Evolutionary conservation across 2,113 vertebrate genomes (phyloP).

Genomic region (Arenaria interpres): DNA sequence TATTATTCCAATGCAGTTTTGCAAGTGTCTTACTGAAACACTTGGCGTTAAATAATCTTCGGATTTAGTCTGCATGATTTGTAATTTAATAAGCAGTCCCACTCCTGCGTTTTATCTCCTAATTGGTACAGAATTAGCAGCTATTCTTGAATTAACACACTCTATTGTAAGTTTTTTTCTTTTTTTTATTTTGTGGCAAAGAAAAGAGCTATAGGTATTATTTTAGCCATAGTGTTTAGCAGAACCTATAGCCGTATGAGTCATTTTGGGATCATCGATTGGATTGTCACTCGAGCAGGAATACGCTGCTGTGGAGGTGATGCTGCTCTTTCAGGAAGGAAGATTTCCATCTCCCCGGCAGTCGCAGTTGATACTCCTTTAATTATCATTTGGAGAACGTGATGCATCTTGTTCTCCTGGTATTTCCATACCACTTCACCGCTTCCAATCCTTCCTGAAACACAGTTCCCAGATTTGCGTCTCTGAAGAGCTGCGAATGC

Average conservation of each 20-base stretch:
- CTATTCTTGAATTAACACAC: neutral
- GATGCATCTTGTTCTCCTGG: neutral
- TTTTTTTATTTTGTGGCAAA: neutral
- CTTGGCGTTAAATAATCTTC: constrained; percentile 4
- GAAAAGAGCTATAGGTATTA: neutral
- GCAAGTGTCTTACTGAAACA: neutral
- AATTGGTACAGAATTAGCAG: constrained; percentile 1
- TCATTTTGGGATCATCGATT: rapidly evolving
- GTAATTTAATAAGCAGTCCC: constrained; percentile 16
- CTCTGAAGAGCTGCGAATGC: neutral
- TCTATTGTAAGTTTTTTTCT: too few species aligned
- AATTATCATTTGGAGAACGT: neutral
- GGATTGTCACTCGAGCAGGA: neutral
- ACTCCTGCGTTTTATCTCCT: neutral
- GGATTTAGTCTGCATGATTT: neutral
- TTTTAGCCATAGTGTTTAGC: neutral
- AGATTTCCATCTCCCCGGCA: neutral
- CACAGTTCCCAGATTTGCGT: neutral
- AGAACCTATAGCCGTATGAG: rapidly evolving
- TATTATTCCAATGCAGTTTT: neutral
- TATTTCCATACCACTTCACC: neutral
- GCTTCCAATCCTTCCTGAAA: neutral
- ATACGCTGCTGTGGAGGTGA: neutral
- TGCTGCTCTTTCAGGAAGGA: neutral
- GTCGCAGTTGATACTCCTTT: neutral